phyloP scores from a whole-genome alignment of 35 echinoderm and acorn worm species.

The Hemicentrotus pulcherrimus region DNA sequence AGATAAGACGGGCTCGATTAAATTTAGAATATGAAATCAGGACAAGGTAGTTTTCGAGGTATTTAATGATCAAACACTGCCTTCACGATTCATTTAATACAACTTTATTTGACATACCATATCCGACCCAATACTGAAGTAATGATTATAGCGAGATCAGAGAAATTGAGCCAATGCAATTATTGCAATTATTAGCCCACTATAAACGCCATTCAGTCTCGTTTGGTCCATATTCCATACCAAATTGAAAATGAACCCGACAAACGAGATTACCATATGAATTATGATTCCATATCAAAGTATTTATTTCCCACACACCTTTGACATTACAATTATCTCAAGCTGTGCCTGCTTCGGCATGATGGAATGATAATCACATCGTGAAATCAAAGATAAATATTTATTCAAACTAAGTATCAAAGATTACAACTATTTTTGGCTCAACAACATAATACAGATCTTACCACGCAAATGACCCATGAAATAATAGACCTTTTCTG shows the following conservation, averaged over 20 bases:
- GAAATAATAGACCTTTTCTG: background rate
- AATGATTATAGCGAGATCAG: background rate
- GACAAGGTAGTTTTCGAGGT: background rate
- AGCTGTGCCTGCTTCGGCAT: too few relatives aligned
- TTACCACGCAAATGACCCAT: background rate
- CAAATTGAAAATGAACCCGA: background rate
- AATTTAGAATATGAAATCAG: background rate
- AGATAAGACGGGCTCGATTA: background rate
- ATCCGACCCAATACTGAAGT: background rate
- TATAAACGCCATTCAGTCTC: background rate
- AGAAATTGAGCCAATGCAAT: background rate
- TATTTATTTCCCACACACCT: background rate
- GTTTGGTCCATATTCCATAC: background rate
- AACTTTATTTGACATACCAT: background rate
- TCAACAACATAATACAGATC: background rate
- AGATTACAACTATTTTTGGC: background rate
- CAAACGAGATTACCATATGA: too few relatives aligned
- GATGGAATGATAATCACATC: background rate
- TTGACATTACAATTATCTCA: background rate
- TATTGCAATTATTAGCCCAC: background rate
- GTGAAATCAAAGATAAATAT: background rate
- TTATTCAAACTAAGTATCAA: background rate
- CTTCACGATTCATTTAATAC: background rate
- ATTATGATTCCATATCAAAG: background rate
- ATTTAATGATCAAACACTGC: background rate